phyloP scores from a whole-genome alignment of 1,140 invertebrate species.

The Sarcophaga peregrina region DNA sequence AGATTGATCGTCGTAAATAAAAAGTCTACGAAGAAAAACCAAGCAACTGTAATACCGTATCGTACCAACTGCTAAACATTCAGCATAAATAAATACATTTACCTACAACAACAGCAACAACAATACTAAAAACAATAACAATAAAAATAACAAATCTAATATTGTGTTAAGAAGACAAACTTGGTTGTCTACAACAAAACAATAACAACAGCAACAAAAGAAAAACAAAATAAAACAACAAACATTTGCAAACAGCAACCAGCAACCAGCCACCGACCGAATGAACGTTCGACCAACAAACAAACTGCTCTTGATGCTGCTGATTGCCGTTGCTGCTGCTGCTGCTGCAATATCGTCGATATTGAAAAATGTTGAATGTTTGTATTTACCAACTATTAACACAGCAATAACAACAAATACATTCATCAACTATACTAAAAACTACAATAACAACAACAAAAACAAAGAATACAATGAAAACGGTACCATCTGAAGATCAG shows the following conservation, averaged over 20 bases:
- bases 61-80: background rate
- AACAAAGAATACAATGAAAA: background rate
- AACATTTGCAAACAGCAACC: background rate
- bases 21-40: no score
- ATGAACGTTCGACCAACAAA: background rate
- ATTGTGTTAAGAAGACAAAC: slow-evolving; percentile 21
- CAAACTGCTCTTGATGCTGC: no score
- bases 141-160: slow-evolving; percentile 9
- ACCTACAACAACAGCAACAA: background rate
- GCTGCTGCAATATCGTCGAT: background rate
- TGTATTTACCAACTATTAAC: slow-evolving; percentile 27
- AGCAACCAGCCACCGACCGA: background rate
- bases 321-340: no score
- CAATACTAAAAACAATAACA: background rate
- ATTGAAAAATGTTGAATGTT: slow-evolving; percentile 13
- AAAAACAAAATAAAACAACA: background rate
- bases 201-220: background rate
- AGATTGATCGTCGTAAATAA: slow-evolving; percentile 31
- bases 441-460: background rate
- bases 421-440: background rate
- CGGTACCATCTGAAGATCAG: slow-evolving; percentile 2
- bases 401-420: background rate
- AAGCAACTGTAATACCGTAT: background rate
- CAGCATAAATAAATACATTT: background rate
- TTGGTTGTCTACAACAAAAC: background rate